These are phyloP conservation scores for Macropodus opercularis DNA, from an alignment of 2,797 vertebrate genomes.

Conservation along the genomic window DNA sequence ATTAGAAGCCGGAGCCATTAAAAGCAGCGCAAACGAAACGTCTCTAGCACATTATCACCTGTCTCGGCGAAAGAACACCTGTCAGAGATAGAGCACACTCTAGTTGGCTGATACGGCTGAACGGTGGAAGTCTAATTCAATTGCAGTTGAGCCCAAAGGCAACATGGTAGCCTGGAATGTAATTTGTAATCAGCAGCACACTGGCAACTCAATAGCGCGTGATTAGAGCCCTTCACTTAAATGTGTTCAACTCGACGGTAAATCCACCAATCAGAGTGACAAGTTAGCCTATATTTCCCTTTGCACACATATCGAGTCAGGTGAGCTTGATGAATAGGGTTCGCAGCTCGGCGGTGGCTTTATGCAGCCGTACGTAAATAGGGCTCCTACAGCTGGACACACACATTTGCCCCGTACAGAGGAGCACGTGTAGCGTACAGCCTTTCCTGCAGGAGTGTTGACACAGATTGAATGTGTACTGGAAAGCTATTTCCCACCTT, in stretches of 20 bases:
- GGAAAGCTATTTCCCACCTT: slow-evolving; percentile 16
- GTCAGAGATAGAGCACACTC: slow-evolving; percentile 28
- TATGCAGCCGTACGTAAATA: slow-evolving; percentile 5
- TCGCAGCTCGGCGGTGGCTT: slow-evolving; percentile 1
- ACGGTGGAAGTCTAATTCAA: slow-evolving; percentile 61
- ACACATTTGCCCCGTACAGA: slow-evolving; percentile 6
- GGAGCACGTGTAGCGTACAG: slow-evolving; percentile 1
- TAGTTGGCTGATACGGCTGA: slow-evolving; percentile 39
- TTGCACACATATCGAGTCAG: slow-evolving; percentile 24
- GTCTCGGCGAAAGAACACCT: slow-evolving; percentile 39
- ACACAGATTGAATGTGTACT: slow-evolving; percentile 2
- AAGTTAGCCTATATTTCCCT: slow-evolving; percentile 11
- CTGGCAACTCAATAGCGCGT: slow-evolving; percentile 67
- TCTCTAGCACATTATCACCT: slow-evolving; percentile 34
- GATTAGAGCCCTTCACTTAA: slow-evolving; percentile 63
- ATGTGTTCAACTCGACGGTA: slow-evolving; percentile 41
- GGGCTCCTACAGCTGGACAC: slow-evolving; percentile 13
- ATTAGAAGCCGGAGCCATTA: slow-evolving; percentile 25
- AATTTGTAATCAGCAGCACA: slow-evolving; percentile 69
- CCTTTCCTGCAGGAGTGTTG: slow-evolving; percentile 13
- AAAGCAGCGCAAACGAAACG: slow-evolving; percentile 4
- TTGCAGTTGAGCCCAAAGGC: slow-evolving; percentile 57
- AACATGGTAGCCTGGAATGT: slow-evolving; percentile 48
- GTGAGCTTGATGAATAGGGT: not conserved
- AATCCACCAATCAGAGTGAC: slow-evolving; percentile 49